These are phyloP conservation scores for Actenoides lindsayi DNA, from an alignment of 2,113 vertebrate species.

Conservation along the genomic window DNA sequence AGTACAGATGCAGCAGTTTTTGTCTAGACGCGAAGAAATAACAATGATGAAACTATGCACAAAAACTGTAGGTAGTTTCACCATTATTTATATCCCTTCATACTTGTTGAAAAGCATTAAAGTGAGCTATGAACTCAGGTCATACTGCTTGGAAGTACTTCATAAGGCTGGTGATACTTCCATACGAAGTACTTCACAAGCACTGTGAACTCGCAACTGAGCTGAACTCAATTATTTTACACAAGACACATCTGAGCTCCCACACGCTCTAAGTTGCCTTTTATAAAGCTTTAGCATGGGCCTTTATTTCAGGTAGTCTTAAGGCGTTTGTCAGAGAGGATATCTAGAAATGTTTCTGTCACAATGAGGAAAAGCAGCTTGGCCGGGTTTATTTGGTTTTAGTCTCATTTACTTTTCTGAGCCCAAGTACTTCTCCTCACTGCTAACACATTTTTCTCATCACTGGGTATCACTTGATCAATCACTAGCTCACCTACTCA, in stretches of 20 bases:
- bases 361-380: neutral
- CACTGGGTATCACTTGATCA: neutral
- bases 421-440: neutral
- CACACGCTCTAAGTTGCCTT: neutral
- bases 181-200: neutral
- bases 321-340: neutral
- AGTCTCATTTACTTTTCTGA: neutral
- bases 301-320: constrained; percentile 17
- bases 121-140: neutral
- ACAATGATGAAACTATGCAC: neutral
- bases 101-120: neutral
- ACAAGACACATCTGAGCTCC: neutral
- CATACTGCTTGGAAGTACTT: neutral
- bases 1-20: neutral
- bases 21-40: neutral
- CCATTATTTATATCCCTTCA: neutral
- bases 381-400: constrained; percentile 11
- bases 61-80: neutral
- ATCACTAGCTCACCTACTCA: constrained; percentile 11
- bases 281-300: neutral
- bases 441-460: neutral
- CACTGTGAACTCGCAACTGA: neutral
- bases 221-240: neutral
- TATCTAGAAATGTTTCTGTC: neutral
- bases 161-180: neutral